Conservation (phyloP, 2,113 vertebrate species). For the Camarhynchus parvulus region DNA sequence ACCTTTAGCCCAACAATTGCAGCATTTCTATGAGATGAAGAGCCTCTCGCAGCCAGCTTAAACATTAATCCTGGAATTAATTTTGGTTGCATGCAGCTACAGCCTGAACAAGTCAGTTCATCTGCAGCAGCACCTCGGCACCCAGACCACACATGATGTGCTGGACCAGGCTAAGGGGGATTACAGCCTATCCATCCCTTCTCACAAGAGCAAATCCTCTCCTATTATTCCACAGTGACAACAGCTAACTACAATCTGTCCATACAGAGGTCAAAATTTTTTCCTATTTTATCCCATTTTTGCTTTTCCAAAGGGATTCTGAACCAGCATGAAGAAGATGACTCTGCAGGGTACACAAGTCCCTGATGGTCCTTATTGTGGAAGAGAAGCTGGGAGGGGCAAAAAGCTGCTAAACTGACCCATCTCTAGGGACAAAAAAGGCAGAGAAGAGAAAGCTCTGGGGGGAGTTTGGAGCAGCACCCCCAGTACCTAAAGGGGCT, state of each 20-base stretch:
- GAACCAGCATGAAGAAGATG: background rate
- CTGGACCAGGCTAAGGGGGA: conserved; percentile 27
- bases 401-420: background rate
- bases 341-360: background rate
- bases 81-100: background rate
- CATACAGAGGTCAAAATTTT: background rate
- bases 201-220: conserved; percentile 30
- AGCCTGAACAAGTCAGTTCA: background rate
- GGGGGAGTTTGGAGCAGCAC: background rate
- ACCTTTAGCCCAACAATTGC: background rate
- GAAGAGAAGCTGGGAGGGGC: background rate
- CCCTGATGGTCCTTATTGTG: background rate
- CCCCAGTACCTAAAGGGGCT: background rate
- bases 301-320: background rate
- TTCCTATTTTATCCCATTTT: background rate
- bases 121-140: conserved; percentile 12
- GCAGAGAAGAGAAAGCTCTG: background rate
- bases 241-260: background rate
- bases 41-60: background rate
- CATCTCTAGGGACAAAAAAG: background rate
- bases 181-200: conserved; percentile 1
- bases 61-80: conserved; percentile 54
- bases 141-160: conserved; percentile 35
- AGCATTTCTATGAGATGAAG: background rate
- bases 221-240: background rate